Base-by-base conservation (phyloP, 2,113 vertebrate genomes). In the Raja brachyura region DNA sequence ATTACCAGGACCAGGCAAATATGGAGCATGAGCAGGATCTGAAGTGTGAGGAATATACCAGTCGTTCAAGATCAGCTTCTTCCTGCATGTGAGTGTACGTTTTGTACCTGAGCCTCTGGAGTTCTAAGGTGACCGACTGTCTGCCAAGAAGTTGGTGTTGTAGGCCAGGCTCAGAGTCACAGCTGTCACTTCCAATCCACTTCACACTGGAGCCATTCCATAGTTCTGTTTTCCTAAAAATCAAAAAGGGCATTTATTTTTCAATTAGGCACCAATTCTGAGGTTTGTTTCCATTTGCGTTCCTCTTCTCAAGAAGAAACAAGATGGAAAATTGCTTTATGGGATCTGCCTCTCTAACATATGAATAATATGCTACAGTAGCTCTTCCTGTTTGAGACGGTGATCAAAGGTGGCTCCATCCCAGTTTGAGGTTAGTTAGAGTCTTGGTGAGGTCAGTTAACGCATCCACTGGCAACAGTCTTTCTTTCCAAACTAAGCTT, bases 111-210 rank as follows among this genome's bases (percentile, higher is more conserved):
- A 88, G 83, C 61, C 63, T 88, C 83, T 63, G 83, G 28, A 31
- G 59, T 1, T 25, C 31, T 59, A 88, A 5, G 4, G 56, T 63
- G 28, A 28, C 83, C n/a, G 59, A 5, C 83, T 63, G 28, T 88
- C 59, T 88, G 13, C 11, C 83, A 22, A 81, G 48, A 63, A 14
- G 61, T 63, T 63, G 83, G 83, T 88, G 83, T 16, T 88, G 59
- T 88, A 63, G 61, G 11, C 83, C 83, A 31, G 83, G 16, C 83
- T 88, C 83, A 16, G 83, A 88, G 2, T 88, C 83, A 16, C 83
- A 88, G 83, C 83, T 88, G 59, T 88, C 83, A 88, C 83, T 88
- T 16, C 56, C 59, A 14, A 88, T 88, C 83, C 83, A 88, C 59
- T 88, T 88, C 56, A 13, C 61, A n/a, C n/a, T 14, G 28, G 83